Evolutionary conservation across 1,140 invertebrate species (phyloP).

Genomic region (Drosophila subobscura): DNA sequence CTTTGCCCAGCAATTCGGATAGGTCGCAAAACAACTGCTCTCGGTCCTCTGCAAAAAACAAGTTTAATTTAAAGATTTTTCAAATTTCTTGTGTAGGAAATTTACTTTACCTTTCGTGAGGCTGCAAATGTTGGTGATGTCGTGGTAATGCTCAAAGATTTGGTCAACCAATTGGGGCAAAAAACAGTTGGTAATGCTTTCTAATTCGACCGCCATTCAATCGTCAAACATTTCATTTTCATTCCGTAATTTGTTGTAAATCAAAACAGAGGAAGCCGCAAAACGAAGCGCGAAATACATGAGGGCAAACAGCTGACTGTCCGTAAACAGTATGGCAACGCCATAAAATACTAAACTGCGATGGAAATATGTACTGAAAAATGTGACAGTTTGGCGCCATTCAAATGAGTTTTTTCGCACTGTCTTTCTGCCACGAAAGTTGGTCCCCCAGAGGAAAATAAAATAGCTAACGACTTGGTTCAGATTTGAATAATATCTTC

Average conservation of each 20-base stretch:
- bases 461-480: constrained; percentile 20
- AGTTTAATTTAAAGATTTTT: background rate
- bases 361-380: background rate
- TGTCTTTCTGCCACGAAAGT: background rate
- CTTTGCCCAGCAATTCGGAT: constrained; percentile 6
- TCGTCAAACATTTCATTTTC: background rate
- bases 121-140: background rate
- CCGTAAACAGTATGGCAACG: background rate
- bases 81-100: background rate
- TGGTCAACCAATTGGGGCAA: constrained; percentile 15
- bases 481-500: constrained; percentile 31
- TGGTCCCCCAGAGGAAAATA: background rate
- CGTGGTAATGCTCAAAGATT: constrained; percentile 13
- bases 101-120: constrained; percentile 6
- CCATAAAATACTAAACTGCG: background rate
- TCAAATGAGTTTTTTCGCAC: too few relatives aligned
- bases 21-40: constrained; percentile 20
- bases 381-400: background rate
- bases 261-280: constrained; percentile 20
- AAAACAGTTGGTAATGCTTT: constrained; percentile 3
- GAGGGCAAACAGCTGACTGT: constrained; percentile 12
- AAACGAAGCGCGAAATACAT: constrained; percentile 7
- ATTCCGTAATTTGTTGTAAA: background rate
- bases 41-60: constrained; percentile 2
- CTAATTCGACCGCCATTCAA: constrained; percentile 16